phyloP scores from a whole-genome alignment of 2,113 vertebrate genomes.

The Thunnus maccoyii region DNA sequence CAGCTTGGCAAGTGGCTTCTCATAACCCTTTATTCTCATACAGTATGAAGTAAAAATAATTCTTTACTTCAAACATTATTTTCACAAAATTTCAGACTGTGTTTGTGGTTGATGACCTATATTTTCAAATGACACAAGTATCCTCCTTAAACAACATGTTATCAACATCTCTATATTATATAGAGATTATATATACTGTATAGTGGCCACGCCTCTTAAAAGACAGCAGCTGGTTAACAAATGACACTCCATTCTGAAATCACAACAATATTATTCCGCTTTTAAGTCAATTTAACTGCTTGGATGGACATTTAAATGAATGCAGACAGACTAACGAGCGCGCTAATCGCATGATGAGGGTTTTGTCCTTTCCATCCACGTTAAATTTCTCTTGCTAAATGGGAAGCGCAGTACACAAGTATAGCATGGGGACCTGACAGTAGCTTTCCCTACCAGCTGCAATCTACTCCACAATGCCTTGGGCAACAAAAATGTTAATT shows the following conservation, averaged over 20 bases:
- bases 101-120: background rate
- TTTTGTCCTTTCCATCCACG: constrained; percentile 71
- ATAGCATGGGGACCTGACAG: constrained; percentile 50
- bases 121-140: background rate
- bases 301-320: constrained; percentile 79
- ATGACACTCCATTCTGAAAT: constrained; percentile 73
- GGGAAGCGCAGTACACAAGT: constrained; percentile 14
- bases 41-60: background rate
- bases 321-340: constrained; percentile 78
- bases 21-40: background rate
- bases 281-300: constrained; percentile 77
- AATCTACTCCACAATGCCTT: constrained; percentile 77
- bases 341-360: constrained; percentile 74
- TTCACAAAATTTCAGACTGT: background rate
- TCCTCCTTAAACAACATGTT: background rate
- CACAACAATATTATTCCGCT: constrained; percentile 81
- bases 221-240: constrained; percentile 37
- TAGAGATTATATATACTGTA: background rate
- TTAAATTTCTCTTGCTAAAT: constrained; percentile 53
- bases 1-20: background rate
- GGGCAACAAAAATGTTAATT: constrained; percentile 87
- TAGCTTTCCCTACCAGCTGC: constrained; percentile 68
- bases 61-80: background rate
- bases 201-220: constrained; percentile 35
- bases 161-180: too few relatives aligned